These are phyloP conservation scores for Oscheius sp. DNA, from an alignment of 2,888 invertebrate species.

Conservation along the genomic window DNA sequence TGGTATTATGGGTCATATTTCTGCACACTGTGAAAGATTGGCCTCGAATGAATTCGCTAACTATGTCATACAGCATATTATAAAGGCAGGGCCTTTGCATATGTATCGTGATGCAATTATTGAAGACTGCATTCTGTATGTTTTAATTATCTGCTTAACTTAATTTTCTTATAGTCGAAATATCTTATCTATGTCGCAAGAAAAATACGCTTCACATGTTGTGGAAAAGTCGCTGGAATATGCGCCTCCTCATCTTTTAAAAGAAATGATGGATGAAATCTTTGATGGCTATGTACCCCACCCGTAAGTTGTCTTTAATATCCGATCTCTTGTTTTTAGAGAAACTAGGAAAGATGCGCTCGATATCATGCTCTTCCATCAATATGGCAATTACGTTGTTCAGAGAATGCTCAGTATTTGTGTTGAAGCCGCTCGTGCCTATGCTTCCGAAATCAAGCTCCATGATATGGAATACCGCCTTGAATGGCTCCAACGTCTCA, in stretches of 20 bases:
- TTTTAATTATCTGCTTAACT: neutral
- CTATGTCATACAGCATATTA: slow-evolving; percentile 65
- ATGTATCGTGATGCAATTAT: slow-evolving; percentile 56
- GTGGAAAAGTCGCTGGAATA: slow-evolving; percentile 59
- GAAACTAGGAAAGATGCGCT: slow-evolving; percentile 57
- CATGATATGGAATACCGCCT: slow-evolving; percentile 26
- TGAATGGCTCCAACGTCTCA: slow-evolving; percentile 13
- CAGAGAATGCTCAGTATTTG: slow-evolving; percentile 63
- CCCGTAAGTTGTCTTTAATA: slow-evolving; percentile 37
- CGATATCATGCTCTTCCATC: slow-evolving; percentile 66
- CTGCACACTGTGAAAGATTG: slow-evolving; percentile 32
- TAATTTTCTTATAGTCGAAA: slow-evolving; percentile 47
- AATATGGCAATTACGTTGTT: slow-evolving; percentile 68
- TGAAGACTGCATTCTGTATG: slow-evolving; percentile 55
- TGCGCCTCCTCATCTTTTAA: slow-evolving; percentile 47
- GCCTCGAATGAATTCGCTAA: slow-evolving; percentile 65
- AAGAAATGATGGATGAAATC: slow-evolving; percentile 61
- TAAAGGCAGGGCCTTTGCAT: slow-evolving; percentile 43
- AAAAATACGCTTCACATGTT: slow-evolving; percentile 66
- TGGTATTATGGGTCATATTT: slow-evolving; percentile 18
- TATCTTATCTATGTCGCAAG: slow-evolving; percentile 62
- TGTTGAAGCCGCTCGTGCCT: slow-evolving; percentile 32
- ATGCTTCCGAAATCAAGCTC: slow-evolving; percentile 22
- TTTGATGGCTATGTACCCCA: slow-evolving; percentile 62
- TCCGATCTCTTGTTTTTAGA: slow-evolving; percentile 24